Conservation (phyloP, 2,113 vertebrate species). For the Holacanthus passer region DNA sequence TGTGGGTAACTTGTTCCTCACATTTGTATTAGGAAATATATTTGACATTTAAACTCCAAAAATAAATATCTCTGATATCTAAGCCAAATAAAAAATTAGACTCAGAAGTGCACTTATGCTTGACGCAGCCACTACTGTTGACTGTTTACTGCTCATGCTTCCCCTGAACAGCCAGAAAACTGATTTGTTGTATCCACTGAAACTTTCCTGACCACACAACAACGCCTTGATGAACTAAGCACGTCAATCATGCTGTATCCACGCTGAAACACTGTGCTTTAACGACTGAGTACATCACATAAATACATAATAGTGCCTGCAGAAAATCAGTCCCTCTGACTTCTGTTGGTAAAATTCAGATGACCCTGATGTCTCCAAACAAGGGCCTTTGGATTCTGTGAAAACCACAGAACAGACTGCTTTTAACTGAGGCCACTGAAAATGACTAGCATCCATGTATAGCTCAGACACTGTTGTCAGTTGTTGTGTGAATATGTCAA, state of each 20-base stretch:
- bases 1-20: background rate
- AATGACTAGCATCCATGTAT: conserved; percentile 14
- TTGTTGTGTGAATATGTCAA: conserved; percentile 29
- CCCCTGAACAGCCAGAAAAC: background rate
- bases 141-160: background rate
- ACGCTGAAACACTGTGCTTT: background rate
- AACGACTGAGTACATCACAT: background rate
- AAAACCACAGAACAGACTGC: background rate
- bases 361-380: background rate
- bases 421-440: background rate
- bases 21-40: background rate
- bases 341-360: conserved; percentile 12
- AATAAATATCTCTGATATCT: background rate
- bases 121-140: background rate
- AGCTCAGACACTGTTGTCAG: conserved; percentile 43
- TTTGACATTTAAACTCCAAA: background rate
- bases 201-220: background rate
- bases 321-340: conserved; percentile 3
- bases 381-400: background rate
- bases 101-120: background rate
- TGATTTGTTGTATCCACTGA: background rate
- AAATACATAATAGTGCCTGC: background rate
- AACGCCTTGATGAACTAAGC: background rate
- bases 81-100: background rate
- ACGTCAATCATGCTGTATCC: background rate